These are phyloP conservation scores for Paracanthobrama guichenoti DNA, from an alignment of 2,113 vertebrate genomes.

Conservation along the genomic window DNA sequence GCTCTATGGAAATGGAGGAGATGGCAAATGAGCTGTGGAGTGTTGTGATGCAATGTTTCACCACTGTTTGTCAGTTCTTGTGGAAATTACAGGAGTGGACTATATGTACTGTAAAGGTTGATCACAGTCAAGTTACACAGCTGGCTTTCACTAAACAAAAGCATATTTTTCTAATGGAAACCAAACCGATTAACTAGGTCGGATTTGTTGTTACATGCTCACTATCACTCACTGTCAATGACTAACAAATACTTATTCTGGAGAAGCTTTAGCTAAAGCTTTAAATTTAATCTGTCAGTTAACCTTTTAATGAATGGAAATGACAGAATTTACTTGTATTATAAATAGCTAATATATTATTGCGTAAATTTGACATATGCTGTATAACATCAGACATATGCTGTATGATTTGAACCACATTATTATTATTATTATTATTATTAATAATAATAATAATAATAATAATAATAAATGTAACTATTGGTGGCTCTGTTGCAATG, in stretches of 20 bases:
- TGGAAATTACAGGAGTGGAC: constrained; percentile 44
- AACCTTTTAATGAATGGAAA: neutral
- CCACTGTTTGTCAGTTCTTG: constrained; percentile 48
- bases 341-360: constrained; percentile 17
- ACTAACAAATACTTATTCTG: neutral
- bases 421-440: neutral
- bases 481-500: neutral
- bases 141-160: constrained; percentile 27
- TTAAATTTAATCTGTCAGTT: neutral
- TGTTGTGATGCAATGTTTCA: constrained; percentile 50
- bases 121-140: constrained; percentile 66
- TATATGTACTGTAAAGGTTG: constrained; percentile 46
- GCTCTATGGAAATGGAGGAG: constrained; percentile 41
- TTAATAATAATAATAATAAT: neutral
- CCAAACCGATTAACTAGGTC: constrained; percentile 1
- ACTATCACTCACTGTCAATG: neutral
- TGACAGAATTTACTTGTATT: neutral
- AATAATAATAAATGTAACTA: neutral
- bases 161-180: constrained; percentile 2
- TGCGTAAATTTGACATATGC: neutral
- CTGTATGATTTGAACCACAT: too few species aligned
- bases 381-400: too few species aligned
- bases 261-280: neutral
- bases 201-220: constrained; percentile 8
- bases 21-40: constrained; percentile 52